Conservation (phyloP, 2,797 vertebrate species). For the Urophycis tenuis region DNA sequence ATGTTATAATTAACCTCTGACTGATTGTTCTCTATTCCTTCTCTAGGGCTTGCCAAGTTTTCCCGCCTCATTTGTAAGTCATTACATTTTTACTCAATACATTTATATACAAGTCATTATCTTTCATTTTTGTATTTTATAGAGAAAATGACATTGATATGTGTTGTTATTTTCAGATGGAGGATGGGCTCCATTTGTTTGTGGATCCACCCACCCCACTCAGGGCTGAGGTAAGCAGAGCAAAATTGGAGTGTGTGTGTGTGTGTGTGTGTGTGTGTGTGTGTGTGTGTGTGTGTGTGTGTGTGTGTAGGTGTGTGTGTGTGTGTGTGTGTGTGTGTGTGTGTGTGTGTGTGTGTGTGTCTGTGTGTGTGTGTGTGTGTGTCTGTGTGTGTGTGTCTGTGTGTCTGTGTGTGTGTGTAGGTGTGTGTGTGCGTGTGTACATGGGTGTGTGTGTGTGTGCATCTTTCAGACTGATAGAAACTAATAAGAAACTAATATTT, state of each 20-base stretch:
- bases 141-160: neutral
- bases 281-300: neutral
- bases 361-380: neutral
- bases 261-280: neutral
- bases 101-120: neutral
- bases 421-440: too few species aligned
- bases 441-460: neutral
- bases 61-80: conserved; percentile 81
- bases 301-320: neutral
- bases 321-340: neutral
- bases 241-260: neutral
- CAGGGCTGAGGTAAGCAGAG: conserved; percentile 76
- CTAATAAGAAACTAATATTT: neutral
- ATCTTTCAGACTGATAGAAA: neutral
- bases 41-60: conserved; percentile 77
- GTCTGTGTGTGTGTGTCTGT: neutral
- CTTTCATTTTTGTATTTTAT: neutral
- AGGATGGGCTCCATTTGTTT: conserved; percentile 74
- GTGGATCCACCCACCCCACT: conserved; percentile 66
- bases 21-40: conserved; percentile 12
- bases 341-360: neutral
- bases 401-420: too few species aligned
- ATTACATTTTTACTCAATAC: conserved; percentile 1
- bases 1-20: neutral
- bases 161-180: conserved; percentile 63